Conservation (phyloP, 1,140 invertebrate species). For the Aricia agestis region DNA sequence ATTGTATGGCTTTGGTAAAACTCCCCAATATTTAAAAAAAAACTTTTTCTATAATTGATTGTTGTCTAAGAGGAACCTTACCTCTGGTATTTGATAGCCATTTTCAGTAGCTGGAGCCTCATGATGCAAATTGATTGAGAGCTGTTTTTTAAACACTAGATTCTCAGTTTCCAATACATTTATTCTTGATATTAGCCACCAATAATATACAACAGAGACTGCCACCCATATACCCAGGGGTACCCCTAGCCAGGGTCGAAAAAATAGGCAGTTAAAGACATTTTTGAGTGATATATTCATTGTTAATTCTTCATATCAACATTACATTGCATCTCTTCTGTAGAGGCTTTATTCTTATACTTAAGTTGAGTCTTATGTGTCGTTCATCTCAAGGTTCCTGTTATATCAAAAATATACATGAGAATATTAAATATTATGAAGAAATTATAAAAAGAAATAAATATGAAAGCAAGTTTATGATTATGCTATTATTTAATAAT, state of each 20-base stretch:
- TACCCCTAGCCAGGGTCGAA: constrained; percentile 69
- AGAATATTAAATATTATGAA: too few species aligned
- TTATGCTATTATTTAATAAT: too few species aligned
- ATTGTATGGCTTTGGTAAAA: too few species aligned
- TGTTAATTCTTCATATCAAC: constrained; percentile 24
- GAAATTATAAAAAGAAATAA: too few species aligned
- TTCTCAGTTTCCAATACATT: constrained; percentile 64
- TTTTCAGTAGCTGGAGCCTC: constrained; percentile 42
- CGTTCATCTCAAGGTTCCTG: too few species aligned
- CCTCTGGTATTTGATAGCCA: constrained; percentile 52
- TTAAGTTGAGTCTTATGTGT: too few species aligned
- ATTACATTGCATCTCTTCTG: not conserved
- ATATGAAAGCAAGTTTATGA: too few species aligned
- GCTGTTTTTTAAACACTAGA: constrained; percentile 62
- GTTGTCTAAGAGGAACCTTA: constrained; percentile 27
- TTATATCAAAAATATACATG: too few species aligned
- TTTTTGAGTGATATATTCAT: constrained; percentile 61
- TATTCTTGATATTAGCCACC: constrained; percentile 66
- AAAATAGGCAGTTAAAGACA: constrained; percentile 61
- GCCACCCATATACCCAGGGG: constrained; percentile 62
- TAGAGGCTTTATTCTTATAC: too few species aligned
- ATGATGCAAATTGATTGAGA: constrained; percentile 28
- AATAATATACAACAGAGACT: constrained; percentile 60
- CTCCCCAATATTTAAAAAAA: too few species aligned
- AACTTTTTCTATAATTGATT: too few species aligned